Base-by-base conservation (phyloP, 2,797 vertebrate genomes). In the Rhinoraja longicauda region DNA sequence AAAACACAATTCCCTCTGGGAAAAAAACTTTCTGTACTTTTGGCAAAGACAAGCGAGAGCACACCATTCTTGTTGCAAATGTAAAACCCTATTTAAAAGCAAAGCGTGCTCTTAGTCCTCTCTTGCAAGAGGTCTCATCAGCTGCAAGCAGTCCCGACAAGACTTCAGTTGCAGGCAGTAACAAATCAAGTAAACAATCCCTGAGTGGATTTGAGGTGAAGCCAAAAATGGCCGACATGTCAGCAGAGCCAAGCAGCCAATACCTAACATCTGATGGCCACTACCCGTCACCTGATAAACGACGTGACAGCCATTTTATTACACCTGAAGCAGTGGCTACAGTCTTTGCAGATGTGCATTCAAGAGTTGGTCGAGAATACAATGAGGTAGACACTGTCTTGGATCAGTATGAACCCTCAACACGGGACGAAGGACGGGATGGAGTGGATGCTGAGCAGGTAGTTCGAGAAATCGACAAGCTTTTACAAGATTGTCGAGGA, bases 21-120 rank as follows among this genome's bases (percentile, higher is more conserved):
- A 99, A 99, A 97, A 99, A 99, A 96, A 99, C 98, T 57, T 99
- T 99, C 98, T 99, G 99, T 97, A 99, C 99, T 93, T 99, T 99
- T 95, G 99, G 99, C 94, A 99, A 99, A 96, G 99, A 99, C 96
- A 97, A 99, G 93, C 96, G 98, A 94, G 98, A 99, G 96, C 99
- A 99, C 97, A 99, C 98, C 95, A 98, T 99, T 96, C 97, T 99
- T 95, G 98, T 99, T 93, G 99, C 99, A 95, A 99, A 99, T 94
- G 99, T 99, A 95, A 99, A 99, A 97, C 98, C 98, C 96, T 99
- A 99, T 96, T 97, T 99, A 96, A 99, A 99, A 97, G 98, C 98
- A 94, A 99, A 99, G 97, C 98, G 99, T 94, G 98, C 99, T 95
- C 98, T 99, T 94, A 99, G 98, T 96, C 99, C 99, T 94, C 97